These are phyloP conservation scores for Craniophora ligustri DNA, from an alignment of 2,888 invertebrate genomes.

Conservation along the genomic window DNA sequence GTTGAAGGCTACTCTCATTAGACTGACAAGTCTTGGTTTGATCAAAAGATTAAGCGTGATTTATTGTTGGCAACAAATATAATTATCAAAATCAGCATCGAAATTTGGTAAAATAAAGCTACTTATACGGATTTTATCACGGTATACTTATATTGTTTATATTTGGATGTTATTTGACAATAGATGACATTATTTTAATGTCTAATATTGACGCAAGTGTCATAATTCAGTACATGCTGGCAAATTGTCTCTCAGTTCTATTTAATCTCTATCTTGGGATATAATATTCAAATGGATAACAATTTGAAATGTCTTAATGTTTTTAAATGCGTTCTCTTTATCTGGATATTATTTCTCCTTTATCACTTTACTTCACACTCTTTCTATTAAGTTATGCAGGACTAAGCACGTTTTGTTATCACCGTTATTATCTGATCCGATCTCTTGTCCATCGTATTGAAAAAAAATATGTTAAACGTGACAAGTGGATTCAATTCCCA, in stretches of 20 bases:
- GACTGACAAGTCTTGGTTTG: too few relatives aligned
- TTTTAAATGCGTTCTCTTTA: background rate
- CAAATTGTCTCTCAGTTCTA: too few relatives aligned
- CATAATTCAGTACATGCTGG: too few relatives aligned
- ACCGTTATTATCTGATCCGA: slow-evolving; percentile 33
- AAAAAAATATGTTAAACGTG: slow-evolving; percentile 36
- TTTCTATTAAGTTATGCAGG: slow-evolving; percentile 28
- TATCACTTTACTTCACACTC: slow-evolving; percentile 13
- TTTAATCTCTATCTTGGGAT: too few relatives aligned
- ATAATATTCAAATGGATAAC: background rate
- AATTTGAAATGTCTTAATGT: background rate
- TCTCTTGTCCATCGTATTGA: slow-evolving; percentile 41
- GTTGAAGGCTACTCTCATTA: slow-evolving; percentile 4
- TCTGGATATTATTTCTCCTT: slow-evolving; percentile 3
- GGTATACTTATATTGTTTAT: too few relatives aligned
- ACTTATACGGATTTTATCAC: too few relatives aligned
- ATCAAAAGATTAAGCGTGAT: slow-evolving; percentile 4
- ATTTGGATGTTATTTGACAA: too few relatives aligned
- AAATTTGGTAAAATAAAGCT: too few relatives aligned
- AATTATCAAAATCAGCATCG: too few relatives aligned
- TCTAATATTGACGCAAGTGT: too few relatives aligned
- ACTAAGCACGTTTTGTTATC: slow-evolving; percentile 24
- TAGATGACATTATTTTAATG: too few relatives aligned
- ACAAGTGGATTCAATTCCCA: slow-evolving; percentile 59
- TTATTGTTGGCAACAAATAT: too few relatives aligned